Percentiles rank a stretch among this genome's conserved stretches.
Conservation (phyloP, 2,113 vertebrate species). For the Labeo rohita region DNA sequence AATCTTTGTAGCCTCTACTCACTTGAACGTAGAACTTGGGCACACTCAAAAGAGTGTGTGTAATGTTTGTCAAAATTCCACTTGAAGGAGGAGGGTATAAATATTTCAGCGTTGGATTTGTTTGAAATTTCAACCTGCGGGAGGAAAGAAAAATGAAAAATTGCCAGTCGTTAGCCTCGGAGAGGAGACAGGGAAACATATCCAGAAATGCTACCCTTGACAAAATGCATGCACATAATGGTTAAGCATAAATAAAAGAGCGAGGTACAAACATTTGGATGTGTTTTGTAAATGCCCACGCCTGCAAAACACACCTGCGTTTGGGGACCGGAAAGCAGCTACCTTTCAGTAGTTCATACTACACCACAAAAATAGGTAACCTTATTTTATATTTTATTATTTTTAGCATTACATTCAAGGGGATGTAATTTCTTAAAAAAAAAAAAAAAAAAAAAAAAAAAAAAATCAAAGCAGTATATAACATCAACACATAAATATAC, state of each 20-base stretch:
- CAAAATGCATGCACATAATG: conserved; percentile 51
- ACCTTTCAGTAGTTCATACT: background rate
- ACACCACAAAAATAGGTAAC: background rate
- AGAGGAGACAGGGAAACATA: conserved; percentile 13
- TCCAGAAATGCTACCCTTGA: conserved; percentile 27
- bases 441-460: no score
- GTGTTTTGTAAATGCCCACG: background rate
- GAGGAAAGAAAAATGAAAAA: conserved; percentile 39
- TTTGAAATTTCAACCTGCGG: conserved; percentile 88
- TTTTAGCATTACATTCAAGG: background rate
- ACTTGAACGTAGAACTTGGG: conserved; percentile 98
- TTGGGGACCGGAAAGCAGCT: background rate
- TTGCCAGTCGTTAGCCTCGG: background rate
- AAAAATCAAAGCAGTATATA: background rate
- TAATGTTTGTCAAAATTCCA: conserved; percentile 90
- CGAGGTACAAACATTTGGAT: conserved; percentile 31
- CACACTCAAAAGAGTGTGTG: conserved; percentile 89
- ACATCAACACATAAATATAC: background rate
- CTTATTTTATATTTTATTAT: background rate
- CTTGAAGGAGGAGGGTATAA: conserved; percentile 94
- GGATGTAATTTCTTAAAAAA: background rate
- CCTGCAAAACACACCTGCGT: background rate
- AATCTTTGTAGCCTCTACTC: conserved; percentile 59
- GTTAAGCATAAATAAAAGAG: conserved; percentile 47
- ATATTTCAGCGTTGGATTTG: conserved; percentile 93